Conservation (phyloP, 2,888 invertebrate genomes). For the Sturmia bella region DNA sequence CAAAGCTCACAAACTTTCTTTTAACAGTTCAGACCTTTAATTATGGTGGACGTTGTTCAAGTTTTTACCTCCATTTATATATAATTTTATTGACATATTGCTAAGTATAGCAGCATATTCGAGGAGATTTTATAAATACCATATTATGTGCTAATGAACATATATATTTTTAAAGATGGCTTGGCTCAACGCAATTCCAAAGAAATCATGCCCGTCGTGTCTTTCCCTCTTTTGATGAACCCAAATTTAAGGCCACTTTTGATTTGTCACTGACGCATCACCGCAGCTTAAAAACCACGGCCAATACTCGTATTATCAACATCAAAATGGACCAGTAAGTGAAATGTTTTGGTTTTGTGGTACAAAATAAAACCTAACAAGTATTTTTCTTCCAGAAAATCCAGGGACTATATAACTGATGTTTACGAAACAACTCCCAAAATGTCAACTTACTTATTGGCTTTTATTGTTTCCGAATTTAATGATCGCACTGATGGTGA, state of each 20-base stretch:
- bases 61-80: too few species aligned
- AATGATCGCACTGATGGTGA: slow-evolving; percentile 73
- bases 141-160: not conserved
- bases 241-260: slow-evolving; percentile 87
- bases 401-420: slow-evolving; percentile 73
- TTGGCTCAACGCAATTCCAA: slow-evolving; percentile 88
- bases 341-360: not conserved
- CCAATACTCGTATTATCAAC: slow-evolving; percentile 74
- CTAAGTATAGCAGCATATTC: too few species aligned
- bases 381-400: slow-evolving; percentile 57
- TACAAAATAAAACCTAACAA: not conserved
- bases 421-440: slow-evolving; percentile 82
- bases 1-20: too few species aligned
- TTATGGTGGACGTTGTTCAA: too few species aligned
- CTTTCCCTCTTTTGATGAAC: slow-evolving; percentile 92
- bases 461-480: slow-evolving; percentile 88
- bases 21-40: too few species aligned
- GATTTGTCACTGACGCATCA: slow-evolving; percentile 81
- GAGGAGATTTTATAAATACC: too few species aligned
- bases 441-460: slow-evolving; percentile 92
- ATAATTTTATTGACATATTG: too few species aligned
- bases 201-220: slow-evolving; percentile 86
- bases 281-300: slow-evolving; percentile 75
- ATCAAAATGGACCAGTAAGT: slow-evolving; percentile 73
- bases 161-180: slow-evolving; percentile 80